Base-by-base conservation (phyloP, 2,113 vertebrate species). In the Genyomyrus donnyi region DNA sequence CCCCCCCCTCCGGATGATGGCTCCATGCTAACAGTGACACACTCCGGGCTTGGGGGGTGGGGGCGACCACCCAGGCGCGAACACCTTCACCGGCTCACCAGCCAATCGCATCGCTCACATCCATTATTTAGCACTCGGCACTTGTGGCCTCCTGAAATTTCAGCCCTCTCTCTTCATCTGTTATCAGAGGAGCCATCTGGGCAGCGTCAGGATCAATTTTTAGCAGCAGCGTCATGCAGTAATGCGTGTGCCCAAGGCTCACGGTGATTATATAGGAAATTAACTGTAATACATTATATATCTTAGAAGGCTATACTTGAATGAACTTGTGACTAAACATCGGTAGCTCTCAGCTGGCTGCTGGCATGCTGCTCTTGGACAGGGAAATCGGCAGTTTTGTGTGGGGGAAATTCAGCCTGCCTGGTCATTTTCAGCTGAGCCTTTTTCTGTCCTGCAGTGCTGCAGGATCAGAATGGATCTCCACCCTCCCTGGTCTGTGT, bases 121-220 rank as follows among this genome's bases (percentile, higher is more conserved):
- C 31, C 85, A 87, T 53, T 87, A 87, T 87, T 87, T 48, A 87
- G n/a, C 2, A 11, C 13, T 39, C 27, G 1, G n/a, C 50, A 53
- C 49, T 53, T 17, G 27, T 56, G 50, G 85, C 85, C 85, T 87
- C 27, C 48, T 87, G 50, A 87, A 52, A 87, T 87, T 87, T 87
- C 85, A 87, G 8, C 4, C 85, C 1, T 53, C 49, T 53, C 85
- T 35, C 85, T 87, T 50, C 46, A 84, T 87, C 48, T 87, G 48
- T 35, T 56, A 56, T 17, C 50, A 53, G 49, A 35, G 49, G 4
- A 2, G 27, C 84, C 74, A 80, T 80, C 45, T 85, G 83, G 45
- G 45, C 45, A 42, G 83, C 17, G 42, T 85, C 45, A 85, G 39
- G 45, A 48, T 85, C 83, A 85, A 48, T 46, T 53, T 31, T 53